A percentile compares a stretch with the other conserved stretches of the same genome.
phyloP scores from a whole-genome alignment of 2,113 vertebrate species.

The Ondatra zibethicus region DNA sequence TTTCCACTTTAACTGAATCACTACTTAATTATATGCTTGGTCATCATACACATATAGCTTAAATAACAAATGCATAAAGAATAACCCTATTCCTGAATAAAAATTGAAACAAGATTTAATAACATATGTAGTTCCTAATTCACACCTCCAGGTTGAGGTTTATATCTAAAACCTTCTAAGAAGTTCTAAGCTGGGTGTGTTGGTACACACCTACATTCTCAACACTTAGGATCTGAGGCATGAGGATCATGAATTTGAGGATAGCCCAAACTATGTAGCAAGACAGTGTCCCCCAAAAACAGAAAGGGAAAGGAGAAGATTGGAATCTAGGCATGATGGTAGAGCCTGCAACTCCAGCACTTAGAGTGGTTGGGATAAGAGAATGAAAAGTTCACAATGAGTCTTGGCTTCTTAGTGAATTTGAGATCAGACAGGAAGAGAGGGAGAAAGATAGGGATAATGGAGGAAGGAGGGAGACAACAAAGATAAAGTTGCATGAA shows the following conservation, averaged over 20 bases:
- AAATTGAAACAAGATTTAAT: slow-evolving; percentile 25
- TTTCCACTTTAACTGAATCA: slow-evolving; percentile 26
- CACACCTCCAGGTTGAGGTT: neutral
- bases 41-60: neutral
- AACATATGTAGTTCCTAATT: neutral
- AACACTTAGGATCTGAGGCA: neutral
- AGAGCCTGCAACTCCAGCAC: neutral
- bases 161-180: slow-evolving; percentile 32
- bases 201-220: neutral
- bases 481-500: neutral
- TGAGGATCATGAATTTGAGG: neutral
- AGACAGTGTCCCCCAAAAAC: neutral
- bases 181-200: neutral
- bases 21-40: neutral
- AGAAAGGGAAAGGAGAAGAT: neutral
- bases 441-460: neutral
- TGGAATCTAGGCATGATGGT: neutral
- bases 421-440: neutral
- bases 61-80: slow-evolving; percentile 33
- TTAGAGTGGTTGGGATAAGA: neutral
- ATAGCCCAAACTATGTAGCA: neutral
- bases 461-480: neutral
- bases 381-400: neutral
- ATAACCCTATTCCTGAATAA: neutral
- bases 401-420: neutral